Base-by-base conservation (phyloP, 2,113 vertebrate genomes). In the Hemibagrus wyckioides region DNA sequence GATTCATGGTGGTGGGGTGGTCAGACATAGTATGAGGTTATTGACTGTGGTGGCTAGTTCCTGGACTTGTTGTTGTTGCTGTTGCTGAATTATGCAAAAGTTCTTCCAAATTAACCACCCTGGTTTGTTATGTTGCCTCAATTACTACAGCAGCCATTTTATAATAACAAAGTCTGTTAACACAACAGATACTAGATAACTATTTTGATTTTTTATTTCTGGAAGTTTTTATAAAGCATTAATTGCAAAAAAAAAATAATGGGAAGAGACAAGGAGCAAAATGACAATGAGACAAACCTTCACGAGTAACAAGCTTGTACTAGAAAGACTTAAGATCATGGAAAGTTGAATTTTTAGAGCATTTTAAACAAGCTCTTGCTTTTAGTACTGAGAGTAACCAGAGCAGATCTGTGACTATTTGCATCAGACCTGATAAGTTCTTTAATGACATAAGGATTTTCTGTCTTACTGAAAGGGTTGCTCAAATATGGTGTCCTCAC, bases 401-500 rank as follows among this genome's bases (percentile, higher is more conserved):
- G 23, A 41, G 25, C 73, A 76, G 21, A 77, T 19, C 44, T n/a
- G 25, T 77, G 44, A 41, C 36, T 25, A 73, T 86, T 30, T 80
- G 63, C 28, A 48, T 28, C 25, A 61, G 59, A 28, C 56, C 21
- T 81, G 76, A 88, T 79, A 82, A 86, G 56, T 25, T 67, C 13
- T 81, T 28, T 57, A 67, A 39, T 67, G 84, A 36, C 54, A 33
- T 48, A 21, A 61, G 36, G 36, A 21, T 15, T 33, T 6, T 21
- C 41, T 52, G 48, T 86, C 36, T 76, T 59, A 33, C 21, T 75
- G 65, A 59, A 88, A 65, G 44, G 73, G 41, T 17, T 57, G 82
- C 30, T 85, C 61, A 85, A 82, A 82, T 76, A 84, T 86, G 67
- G 85, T 41, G 11, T 71, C 65, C 33, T 61, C 21, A 75, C 77